These are phyloP conservation scores for Drosophila hamatofila DNA, from an alignment of 2,888 invertebrate genomes.

Conservation along the genomic window DNA sequence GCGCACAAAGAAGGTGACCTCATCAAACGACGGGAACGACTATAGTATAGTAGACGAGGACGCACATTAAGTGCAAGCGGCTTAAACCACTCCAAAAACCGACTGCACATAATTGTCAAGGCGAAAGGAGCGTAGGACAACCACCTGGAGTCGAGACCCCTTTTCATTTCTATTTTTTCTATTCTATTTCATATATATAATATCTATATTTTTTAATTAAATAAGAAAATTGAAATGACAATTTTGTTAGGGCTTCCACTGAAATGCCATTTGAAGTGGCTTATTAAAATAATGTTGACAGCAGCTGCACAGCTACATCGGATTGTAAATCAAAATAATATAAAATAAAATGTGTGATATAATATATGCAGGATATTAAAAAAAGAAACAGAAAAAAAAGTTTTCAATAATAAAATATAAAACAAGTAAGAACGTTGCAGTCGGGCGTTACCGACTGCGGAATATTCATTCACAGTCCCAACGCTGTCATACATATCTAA, in stretches of 20 bases:
- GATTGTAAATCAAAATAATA: not conserved
- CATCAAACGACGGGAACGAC: slow-evolving; percentile 13
- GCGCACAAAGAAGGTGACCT: slow-evolving; percentile 57
- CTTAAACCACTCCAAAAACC: slow-evolving; percentile 55
- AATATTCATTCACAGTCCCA: too few relatives aligned
- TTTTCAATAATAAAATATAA: too few relatives aligned
- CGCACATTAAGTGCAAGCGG: slow-evolving; percentile 57
- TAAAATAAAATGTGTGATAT: not conserved
- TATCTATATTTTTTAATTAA: slow-evolving; percentile 59
- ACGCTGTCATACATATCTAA: too few relatives aligned
- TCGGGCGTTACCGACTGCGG: too few relatives aligned
- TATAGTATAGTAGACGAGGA: slow-evolving; percentile 2
- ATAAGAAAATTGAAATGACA: slow-evolving; percentile 42
- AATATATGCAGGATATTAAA: too few relatives aligned
- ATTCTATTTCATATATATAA: slow-evolving; percentile 31
- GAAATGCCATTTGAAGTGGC: slow-evolving; percentile 25
- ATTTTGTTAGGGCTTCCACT: slow-evolving; percentile 55
- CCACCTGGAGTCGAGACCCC: slow-evolving; percentile 33
- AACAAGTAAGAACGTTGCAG: too few relatives aligned
- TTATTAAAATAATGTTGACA: slow-evolving; percentile 40
- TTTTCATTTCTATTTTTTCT: slow-evolving; percentile 34
- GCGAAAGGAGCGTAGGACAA: slow-evolving; percentile 9
- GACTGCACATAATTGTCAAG: slow-evolving; percentile 72
- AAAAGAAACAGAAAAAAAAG: too few relatives aligned
- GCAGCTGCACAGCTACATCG: slow-evolving; percentile 20